Percentiles rank a stretch among this genome's conserved stretches.
phyloP scores from a whole-genome alignment of 2,113 vertebrate genomes.

The Danionella cerebrum region DNA sequence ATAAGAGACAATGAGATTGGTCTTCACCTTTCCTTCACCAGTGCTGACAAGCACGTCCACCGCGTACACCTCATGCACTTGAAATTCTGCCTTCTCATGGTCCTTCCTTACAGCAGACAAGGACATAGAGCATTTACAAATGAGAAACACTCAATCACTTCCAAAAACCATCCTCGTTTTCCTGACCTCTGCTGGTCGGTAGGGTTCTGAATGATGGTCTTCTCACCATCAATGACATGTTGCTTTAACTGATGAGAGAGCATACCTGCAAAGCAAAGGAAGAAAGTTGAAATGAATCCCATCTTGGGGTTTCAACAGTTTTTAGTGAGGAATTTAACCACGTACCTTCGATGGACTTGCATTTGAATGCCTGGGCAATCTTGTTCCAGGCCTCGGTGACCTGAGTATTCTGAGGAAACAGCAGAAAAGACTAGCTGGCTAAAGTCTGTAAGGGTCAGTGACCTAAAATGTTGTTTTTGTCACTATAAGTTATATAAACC shows the following conservation, averaged over 20 bases:
- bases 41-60: conserved; percentile 94
- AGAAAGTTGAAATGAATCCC: not conserved
- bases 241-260: conserved; percentile 95
- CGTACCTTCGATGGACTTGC: conserved; percentile 89
- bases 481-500: too few species aligned
- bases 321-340: not conserved
- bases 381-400: conserved; percentile 98
- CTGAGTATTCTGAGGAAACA: conserved; percentile 78
- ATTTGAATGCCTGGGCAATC: conserved; percentile 97
- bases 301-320: not conserved
- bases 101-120: conserved; percentile 75
- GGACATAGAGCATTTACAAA: not conserved
- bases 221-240: conserved; percentile 93
- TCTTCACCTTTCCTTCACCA: conserved; percentile 89
- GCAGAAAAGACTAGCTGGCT: not conserved
- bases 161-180: not conserved
- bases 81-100: conserved; percentile 96
- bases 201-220: conserved; percentile 96
- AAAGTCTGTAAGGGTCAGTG: too few species aligned
- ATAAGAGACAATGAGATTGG: too few species aligned
- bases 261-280: conserved; percentile 70
- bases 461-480: too few species aligned
- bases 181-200: conserved; percentile 91
- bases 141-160: not conserved
- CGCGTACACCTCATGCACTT: conserved; percentile 96